A percentile compares a stretch with the other conserved stretches of the same genome.
These are phyloP conservation scores for Gnathonemus echidnorhynchus DNA, from an alignment of 2,113 vertebrate genomes.

Conservation along the genomic window DNA sequence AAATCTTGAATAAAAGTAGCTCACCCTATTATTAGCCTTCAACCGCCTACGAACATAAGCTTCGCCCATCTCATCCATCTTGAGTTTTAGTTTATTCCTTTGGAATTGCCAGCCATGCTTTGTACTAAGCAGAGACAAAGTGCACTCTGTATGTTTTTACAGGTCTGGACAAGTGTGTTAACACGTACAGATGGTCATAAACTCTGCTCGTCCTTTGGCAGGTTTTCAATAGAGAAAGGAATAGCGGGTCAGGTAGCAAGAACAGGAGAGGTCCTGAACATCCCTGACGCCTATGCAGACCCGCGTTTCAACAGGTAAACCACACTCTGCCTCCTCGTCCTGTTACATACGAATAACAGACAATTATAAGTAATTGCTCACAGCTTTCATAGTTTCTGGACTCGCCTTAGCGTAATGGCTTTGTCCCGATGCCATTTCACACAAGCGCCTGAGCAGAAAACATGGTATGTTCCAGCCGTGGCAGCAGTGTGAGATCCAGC, in stretches of 20 bases:
- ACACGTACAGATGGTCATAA: neutral
- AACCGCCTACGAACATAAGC: neutral
- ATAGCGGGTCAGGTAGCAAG: conserved; percentile 95
- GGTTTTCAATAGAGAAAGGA: conserved; percentile 99
- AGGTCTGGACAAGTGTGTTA: neutral
- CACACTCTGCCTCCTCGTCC: neutral
- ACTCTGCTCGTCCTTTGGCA: conserved; percentile 39
- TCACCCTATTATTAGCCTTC: neutral
- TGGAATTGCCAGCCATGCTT: neutral
- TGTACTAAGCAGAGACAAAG: neutral
- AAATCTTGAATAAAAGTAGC: neutral
- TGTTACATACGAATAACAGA: neutral
- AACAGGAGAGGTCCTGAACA: conserved; percentile 96
- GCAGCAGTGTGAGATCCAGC: neutral
- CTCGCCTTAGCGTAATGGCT: neutral
- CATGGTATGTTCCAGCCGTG: neutral
- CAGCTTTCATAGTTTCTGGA: neutral
- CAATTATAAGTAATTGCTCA: neutral
- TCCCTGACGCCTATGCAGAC: conserved; percentile 97
- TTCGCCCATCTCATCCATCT: neutral
- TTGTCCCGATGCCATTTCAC: neutral
- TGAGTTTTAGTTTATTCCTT: neutral
- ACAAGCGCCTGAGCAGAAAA: neutral
- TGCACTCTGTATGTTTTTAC: neutral
- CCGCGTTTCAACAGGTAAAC: conserved; percentile 92